Conservation (phyloP, 2,888 invertebrate species). For the Drosophila merina region DNA sequence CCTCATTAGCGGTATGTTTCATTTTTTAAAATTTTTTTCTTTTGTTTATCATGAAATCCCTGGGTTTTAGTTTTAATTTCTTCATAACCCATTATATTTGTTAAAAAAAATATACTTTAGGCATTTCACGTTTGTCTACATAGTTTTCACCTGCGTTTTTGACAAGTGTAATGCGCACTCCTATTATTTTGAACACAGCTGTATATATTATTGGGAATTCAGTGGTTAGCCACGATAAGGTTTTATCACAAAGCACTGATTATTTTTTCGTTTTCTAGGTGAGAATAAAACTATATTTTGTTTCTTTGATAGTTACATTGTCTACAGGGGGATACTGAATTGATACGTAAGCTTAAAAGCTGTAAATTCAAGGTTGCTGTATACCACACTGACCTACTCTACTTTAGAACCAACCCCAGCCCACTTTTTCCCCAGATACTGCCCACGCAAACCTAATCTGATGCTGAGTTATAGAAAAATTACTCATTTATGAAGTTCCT, state of each 20-base stretch:
- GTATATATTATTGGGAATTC: slow-evolving; percentile 9
- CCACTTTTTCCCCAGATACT: neutral
- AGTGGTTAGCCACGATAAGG: slow-evolving; percentile 38
- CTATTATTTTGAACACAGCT: too few relatives aligned
- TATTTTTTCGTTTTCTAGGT: slow-evolving; percentile 2
- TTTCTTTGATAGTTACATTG: slow-evolving; percentile 7
- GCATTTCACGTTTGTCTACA: too few relatives aligned
- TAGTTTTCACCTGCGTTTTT: too few relatives aligned
- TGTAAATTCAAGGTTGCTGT: slow-evolving; percentile 38
- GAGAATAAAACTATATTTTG: neutral
- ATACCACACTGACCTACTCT: slow-evolving; percentile 50
- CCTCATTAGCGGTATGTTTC: too few relatives aligned
- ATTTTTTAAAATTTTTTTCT: too few relatives aligned
- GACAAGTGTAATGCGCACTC: too few relatives aligned
- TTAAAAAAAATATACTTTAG: too few relatives aligned
- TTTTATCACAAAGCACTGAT: slow-evolving; percentile 18
- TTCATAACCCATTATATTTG: too few relatives aligned
- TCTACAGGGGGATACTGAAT: neutral
- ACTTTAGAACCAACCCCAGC: slow-evolving; percentile 4
- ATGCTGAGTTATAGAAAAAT: slow-evolving; percentile 10
- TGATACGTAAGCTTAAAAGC: slow-evolving; percentile 9
- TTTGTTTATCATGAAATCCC: too few relatives aligned
- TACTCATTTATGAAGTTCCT: neutral
- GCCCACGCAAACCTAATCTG: slow-evolving; percentile 10
- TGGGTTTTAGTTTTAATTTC: too few relatives aligned